These are phyloP conservation scores for Tupaia chinensis DNA, from an alignment of 2,113 vertebrate genomes.

Conservation along the genomic window DNA sequence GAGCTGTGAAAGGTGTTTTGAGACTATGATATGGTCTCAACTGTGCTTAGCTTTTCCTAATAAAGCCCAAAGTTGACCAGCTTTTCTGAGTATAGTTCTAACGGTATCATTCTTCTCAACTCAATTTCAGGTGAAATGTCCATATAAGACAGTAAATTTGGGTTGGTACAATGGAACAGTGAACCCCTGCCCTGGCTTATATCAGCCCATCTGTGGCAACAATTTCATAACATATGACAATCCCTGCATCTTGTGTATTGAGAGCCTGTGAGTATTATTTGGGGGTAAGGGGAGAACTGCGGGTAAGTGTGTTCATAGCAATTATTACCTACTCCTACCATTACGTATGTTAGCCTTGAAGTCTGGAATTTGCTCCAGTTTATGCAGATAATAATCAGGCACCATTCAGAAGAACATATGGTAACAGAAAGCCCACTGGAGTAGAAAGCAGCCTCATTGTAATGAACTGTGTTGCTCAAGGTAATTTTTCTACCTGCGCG, in stretches of 20 bases:
- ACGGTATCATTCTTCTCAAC: neutral
- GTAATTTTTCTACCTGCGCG: neutral
- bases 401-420: neutral
- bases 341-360: neutral
- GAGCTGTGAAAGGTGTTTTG: neutral
- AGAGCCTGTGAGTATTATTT: slow-evolving; percentile 63
- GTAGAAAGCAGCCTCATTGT: neutral
- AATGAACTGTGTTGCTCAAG: neutral
- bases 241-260: slow-evolving; percentile 62
- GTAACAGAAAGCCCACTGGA: neutral
- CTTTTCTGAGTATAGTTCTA: neutral
- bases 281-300: neutral
- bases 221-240: slow-evolving; percentile 57
- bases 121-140: slow-evolving; percentile 73
- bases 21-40: neutral
- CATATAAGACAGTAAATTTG: slow-evolving; percentile 47
- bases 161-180: neutral
- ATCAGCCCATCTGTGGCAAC: slow-evolving; percentile 67
- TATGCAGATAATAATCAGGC: neutral
- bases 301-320: neutral
- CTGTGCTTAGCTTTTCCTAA: neutral
- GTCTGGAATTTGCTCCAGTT: neutral
- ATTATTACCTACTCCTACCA: neutral
- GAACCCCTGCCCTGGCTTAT: neutral
- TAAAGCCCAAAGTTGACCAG: neutral